A percentile compares a stretch with the other conserved stretches of the same genome.
Evolutionary conservation across 2,888 invertebrate species (phyloP).

Genomic region (Caenorhabditis becei): DNA sequence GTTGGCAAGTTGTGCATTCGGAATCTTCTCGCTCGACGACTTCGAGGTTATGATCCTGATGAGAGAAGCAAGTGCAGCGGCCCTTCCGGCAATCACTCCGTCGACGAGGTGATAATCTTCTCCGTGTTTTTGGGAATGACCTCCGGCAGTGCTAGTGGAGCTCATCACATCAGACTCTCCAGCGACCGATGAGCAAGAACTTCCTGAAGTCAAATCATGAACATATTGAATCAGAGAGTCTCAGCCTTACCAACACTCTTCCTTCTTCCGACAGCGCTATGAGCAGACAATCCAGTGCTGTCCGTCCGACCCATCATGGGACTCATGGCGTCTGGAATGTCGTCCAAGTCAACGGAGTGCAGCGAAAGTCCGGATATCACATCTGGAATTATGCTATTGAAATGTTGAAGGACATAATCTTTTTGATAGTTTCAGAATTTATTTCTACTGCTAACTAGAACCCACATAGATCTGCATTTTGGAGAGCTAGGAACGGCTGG

Average conservation of each 20-base stretch:
- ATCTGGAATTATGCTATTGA: slow-evolving; percentile 68
- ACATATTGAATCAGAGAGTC: neutral
- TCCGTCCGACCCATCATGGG: slow-evolving; percentile 51
- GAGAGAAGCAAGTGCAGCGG: slow-evolving; percentile 85
- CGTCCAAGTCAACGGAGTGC: slow-evolving; percentile 74
- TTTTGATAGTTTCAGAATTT: neutral
- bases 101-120: slow-evolving; percentile 49
- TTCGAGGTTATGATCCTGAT: slow-evolving; percentile 96
- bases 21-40: slow-evolving; percentile 93
- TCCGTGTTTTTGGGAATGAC: slow-evolving; percentile 39
- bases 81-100: slow-evolving; percentile 69
- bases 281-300: slow-evolving; percentile 28
- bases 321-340: slow-evolving; percentile 68
- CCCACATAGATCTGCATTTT: slow-evolving; percentile 62
- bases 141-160: slow-evolving; percentile 46
- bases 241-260: slow-evolving; percentile 46
- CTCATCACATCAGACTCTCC: slow-evolving; percentile 62
- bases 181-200: slow-evolving; percentile 63
- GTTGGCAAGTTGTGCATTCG: slow-evolving; percentile 92
- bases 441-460: neutral
- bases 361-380: slow-evolving; percentile 77
- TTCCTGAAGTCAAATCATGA: slow-evolving; percentile 21
- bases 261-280: slow-evolving; percentile 36
- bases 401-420: neutral
- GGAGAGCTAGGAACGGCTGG: slow-evolving; percentile 53